phyloP scores from a whole-genome alignment of 2,888 invertebrate genomes.

The Epinotia brunnichana region DNA sequence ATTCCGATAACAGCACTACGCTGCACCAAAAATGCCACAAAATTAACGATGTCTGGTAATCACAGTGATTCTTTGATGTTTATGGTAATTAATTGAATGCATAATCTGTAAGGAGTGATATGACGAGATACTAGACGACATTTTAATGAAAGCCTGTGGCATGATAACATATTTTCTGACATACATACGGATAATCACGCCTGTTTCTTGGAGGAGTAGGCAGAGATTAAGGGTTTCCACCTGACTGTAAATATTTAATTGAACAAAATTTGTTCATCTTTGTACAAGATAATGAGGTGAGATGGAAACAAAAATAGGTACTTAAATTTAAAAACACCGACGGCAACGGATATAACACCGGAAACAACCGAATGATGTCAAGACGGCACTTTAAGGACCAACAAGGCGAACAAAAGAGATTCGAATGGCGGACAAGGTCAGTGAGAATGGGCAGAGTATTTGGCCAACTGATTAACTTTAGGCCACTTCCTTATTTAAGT shows the following conservation, averaged over 20 bases:
- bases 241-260: no score
- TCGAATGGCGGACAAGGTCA: slow-evolving; percentile 11
- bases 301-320: no score
- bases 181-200: no score
- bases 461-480: neutral
- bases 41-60: no score
- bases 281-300: neutral
- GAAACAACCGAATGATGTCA: slow-evolving; percentile 1
- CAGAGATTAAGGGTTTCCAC: no score
- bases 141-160: neutral
- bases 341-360: neutral
- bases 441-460: neutral
- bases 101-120: no score
- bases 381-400: slow-evolving; percentile 14
- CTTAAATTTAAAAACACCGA: neutral
- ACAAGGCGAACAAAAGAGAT: slow-evolving; percentile 22
- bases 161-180: no score
- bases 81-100: neutral
- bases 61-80: neutral
- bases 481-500: no score
- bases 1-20: no score
- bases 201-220: no score
- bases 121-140: neutral
- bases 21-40: no score
- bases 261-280: no score